Evolutionary conservation across 1,140 invertebrate genomes (phyloP), one percentile per base, ranked within the genome.

Genomic region (Mizuhopecten yessoensis): DNA sequence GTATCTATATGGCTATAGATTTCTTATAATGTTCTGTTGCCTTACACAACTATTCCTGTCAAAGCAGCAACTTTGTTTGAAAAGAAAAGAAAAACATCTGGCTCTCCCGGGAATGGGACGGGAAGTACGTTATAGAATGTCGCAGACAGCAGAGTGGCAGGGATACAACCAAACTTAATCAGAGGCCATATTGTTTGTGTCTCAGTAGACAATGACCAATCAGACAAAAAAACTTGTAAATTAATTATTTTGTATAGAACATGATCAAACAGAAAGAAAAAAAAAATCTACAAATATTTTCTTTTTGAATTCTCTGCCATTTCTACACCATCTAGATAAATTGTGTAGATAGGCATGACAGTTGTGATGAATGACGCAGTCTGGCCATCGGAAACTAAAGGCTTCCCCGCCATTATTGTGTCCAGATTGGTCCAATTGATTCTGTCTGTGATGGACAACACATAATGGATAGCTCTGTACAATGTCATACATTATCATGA

Each of bases 371-470:
- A 75, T 75, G 57, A 29, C 2, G 17, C 57, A 29, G 57, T 75
- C 57, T 75, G 57, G 57, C 57, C 57, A 75, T 75, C 57, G 29
- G 57, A 75, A 7, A n/a, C 20, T 75, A 29, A 75, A 9, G 57
- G 57, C 57, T 75, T 75, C 23, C 57, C 57, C 29, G 23, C 57
- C 57, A 75, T 75, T 75, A 75, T 75, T 75, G 57, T 75, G 57
- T n/a, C 57, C 57, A 29, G 57, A 75, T 75, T 75, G 57, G 57
- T 75, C 11, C 57, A 75, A 75, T 75, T 75, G 57, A 75, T 75
- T 75, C 57, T 75, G 57, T 75, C 57, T 75, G 57, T 75, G 57
- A 75, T 75, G 57, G 57, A 75, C 57, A 75, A 29, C 17, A 7
- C 7, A n/a, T 75, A 75, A 75, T 75, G 23, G 23, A 75, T 75